These are phyloP conservation scores for Antedon mediterranea DNA, from an alignment of 53 echinoderm and acorn worm genomes.

Conservation along the genomic window DNA sequence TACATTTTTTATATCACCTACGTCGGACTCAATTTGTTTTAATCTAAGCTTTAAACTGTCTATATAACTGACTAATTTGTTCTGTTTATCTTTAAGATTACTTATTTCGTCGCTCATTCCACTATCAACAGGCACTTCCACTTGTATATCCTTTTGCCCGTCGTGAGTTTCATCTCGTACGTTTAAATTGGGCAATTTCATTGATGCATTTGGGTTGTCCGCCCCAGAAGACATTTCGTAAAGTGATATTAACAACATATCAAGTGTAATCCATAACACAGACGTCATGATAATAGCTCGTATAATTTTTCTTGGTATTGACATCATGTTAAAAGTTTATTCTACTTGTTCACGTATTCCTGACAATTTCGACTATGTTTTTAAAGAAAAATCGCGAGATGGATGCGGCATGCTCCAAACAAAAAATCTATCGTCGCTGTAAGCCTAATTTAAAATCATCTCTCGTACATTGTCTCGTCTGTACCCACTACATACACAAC, in stretches of 20 bases:
- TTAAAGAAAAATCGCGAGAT: too few relatives aligned
- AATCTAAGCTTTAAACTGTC: background rate
- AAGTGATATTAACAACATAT: conserved; percentile 23
- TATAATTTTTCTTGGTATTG: conserved; percentile 30
- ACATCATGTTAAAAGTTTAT: conserved; percentile 7
- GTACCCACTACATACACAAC: too few relatives aligned
- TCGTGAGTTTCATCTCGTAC: background rate
- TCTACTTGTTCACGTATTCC: too few relatives aligned
- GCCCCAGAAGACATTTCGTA: background rate
- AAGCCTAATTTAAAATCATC: too few relatives aligned
- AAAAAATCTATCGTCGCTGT: too few relatives aligned
- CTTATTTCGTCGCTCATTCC: background rate
- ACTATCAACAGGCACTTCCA: background rate
- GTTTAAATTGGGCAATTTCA: background rate
- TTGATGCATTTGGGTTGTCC: background rate
- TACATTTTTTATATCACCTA: too few relatives aligned
- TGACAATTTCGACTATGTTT: too few relatives aligned
- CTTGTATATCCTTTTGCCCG: too few relatives aligned
- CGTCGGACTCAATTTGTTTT: background rate
- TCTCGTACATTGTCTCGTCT: too few relatives aligned
- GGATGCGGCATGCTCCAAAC: too few relatives aligned
- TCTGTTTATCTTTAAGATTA: background rate
- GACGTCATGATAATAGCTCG: conserved; percentile 29
- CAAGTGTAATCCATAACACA: conserved; percentile 29
- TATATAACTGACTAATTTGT: background rate